Percentiles rank a stretch among this genome's conserved stretches.
Conservation (phyloP, 2,888 invertebrate species). For the Theristus sp. region DNA sequence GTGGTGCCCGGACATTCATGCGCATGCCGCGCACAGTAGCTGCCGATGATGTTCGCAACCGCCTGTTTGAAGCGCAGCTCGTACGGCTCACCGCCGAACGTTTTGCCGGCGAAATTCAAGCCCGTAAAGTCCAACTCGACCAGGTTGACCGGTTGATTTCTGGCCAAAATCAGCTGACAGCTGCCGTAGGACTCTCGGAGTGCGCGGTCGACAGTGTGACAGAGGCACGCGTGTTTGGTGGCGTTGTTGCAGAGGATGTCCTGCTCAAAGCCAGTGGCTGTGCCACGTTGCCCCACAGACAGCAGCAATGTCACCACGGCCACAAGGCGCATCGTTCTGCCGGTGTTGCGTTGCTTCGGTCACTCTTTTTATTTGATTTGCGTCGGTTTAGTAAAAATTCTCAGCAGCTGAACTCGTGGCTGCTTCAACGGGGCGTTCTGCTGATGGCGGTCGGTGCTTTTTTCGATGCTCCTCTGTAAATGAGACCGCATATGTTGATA, state of each 20-base stretch:
- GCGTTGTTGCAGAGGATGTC: slow-evolving; percentile 20
- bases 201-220: slow-evolving; percentile 8
- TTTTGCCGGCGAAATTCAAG: neutral
- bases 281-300: too few relatives aligned
- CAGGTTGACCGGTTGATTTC: too few relatives aligned
- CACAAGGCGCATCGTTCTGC: too few relatives aligned
- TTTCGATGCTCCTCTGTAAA: too few relatives aligned
- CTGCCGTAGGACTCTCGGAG: neutral
- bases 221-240: slow-evolving; percentile 21
- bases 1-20: slow-evolving; percentile 20
- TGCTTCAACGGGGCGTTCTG: too few relatives aligned
- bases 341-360: too few relatives aligned
- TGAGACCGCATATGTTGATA: too few relatives aligned
- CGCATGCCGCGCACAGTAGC: slow-evolving; percentile 18
- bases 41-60: slow-evolving; percentile 19
- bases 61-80: neutral
- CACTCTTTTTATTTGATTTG: neutral
- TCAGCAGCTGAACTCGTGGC: neutral
- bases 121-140: neutral
- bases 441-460: neutral
- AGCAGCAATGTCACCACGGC: neutral
- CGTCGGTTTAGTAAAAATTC: neutral
- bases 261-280: too few relatives aligned
- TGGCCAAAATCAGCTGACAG: too few relatives aligned
- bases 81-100: neutral